These are phyloP conservation scores for Pogonognathellus flavescens DNA, from an alignment of 1,140 invertebrate species.

Conservation along the genomic window DNA sequence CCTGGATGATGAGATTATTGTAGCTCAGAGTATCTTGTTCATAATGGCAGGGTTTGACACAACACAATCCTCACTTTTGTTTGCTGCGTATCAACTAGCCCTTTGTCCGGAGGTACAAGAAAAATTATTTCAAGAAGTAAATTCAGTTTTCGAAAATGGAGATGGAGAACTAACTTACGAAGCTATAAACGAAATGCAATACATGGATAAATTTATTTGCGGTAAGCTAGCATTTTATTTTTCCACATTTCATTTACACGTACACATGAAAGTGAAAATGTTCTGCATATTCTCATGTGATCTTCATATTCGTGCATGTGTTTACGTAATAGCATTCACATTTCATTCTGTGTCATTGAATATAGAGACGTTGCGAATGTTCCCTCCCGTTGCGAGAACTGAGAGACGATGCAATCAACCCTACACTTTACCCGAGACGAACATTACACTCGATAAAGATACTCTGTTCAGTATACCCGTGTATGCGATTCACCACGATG, in stretches of 20 bases:
- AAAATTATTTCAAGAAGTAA: constrained; percentile 62
- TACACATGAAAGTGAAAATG: too few relatives aligned
- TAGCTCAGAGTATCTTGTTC: constrained; percentile 67
- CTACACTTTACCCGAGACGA: constrained; percentile 71
- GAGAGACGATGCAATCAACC: constrained; percentile 73
- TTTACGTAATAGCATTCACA: too few relatives aligned
- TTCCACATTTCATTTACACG: too few relatives aligned
- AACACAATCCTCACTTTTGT: constrained; percentile 69
- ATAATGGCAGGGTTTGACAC: constrained; percentile 72
- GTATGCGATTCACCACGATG: constrained; percentile 73
- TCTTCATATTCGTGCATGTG: too few relatives aligned
- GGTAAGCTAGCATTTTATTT: too few relatives aligned
- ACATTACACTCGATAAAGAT: constrained; percentile 70
- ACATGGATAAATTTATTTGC: constrained; percentile 65
- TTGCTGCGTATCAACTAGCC: constrained; percentile 69
- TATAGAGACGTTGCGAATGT: constrained; percentile 74
- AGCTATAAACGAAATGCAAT: constrained; percentile 58
- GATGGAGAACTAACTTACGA: constrained; percentile 66
- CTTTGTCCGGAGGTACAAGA: constrained; percentile 69
- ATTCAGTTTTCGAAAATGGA: constrained; percentile 19
- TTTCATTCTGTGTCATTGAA: too few relatives aligned
- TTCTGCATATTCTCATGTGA: too few relatives aligned
- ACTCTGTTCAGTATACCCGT: constrained; percentile 70
- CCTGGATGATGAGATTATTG: constrained; percentile 52
- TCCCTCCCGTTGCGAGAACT: constrained; percentile 70